These are phyloP conservation scores for Pristionchus japonicus DNA, from an alignment of 2,888 invertebrate species.

Conservation along the genomic window DNA sequence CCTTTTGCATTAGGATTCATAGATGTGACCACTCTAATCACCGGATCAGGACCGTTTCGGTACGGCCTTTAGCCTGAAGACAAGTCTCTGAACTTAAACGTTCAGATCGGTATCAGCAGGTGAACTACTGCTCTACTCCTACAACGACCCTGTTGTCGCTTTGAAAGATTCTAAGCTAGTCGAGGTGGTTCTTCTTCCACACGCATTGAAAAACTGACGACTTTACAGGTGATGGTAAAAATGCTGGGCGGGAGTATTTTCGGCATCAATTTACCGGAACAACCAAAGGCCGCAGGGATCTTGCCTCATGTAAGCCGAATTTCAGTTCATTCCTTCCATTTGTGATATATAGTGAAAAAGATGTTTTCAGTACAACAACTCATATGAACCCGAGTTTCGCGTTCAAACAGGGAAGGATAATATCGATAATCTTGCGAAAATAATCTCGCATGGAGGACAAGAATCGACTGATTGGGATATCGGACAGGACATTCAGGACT, in stretches of 20 bases:
- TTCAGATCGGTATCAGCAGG: not conserved
- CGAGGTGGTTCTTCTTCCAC: not conserved
- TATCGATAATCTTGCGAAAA: not conserved
- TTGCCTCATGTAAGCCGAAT: not conserved
- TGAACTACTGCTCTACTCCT: not conserved
- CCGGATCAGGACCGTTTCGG: not conserved
- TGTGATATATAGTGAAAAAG: no score
- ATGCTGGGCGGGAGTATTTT: not conserved
- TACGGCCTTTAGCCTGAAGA: not conserved
- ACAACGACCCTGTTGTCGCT: not conserved
- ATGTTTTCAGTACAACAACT: constrained; percentile 31
- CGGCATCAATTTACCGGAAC: not conserved
- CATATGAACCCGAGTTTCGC: not conserved
- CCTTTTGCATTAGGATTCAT: not conserved
- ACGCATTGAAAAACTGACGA: not conserved
- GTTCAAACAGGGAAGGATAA: not conserved
- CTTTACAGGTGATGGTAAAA: not conserved
- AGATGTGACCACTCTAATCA: not conserved
- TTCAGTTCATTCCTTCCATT: no score
- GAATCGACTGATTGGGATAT: not conserved
- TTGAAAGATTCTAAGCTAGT: not conserved
- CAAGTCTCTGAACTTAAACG: not conserved
- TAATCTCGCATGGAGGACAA: not conserved
- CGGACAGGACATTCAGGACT: not conserved
- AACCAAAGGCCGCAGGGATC: not conserved